Base-by-base conservation (phyloP, 2,888 invertebrate species). In the Alloscopus bannaensis region DNA sequence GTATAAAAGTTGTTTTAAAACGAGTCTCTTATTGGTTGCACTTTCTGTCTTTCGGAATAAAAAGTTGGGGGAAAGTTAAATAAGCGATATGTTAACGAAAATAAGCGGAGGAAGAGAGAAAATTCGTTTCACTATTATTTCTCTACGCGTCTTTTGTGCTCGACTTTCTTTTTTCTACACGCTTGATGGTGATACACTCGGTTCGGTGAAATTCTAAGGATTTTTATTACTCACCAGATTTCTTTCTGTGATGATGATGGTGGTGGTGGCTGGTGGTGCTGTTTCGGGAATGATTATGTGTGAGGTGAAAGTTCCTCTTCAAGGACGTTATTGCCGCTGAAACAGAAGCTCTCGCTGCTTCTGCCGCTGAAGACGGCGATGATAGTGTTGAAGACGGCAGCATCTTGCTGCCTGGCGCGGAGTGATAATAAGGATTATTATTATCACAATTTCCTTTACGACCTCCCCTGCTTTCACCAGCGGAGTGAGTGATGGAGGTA, bases 391-490 rank as follows among this genome's bases (percentile, higher is more conserved):
- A 47, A 29, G 18, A 22, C 11, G 28, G 40, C 40, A 24, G 45
- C 60, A 42, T 20, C 11, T 22, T 28, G 22, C 29, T 31, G 20
- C 60, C 68, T 65, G 76, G 76, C 28, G 26, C 42, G 20, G 70
- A 42, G 64, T 70, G 77, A 77, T 77, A 70, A 77, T 60, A 70
- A 40, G 77, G 77, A 77, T 77, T 77, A 70, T 62, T 70, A 70
- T 64, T 77, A 69, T 70, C 77, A 45, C 77, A 64, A 69, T 52
- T 70, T 62, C 69, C 69, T 62, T 66, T 57, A 42, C 59, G 13
- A 66, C 65, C 55, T 64, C 42, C n/a, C 29, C 55, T 62, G 29
- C 57, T n/a, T 20, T 57, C 52, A 8, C 50, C 40, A 20, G 18
- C 47, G n/a, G 18, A 26, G 45, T 26, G 24, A 45, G n/a, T 47